Conservation (phyloP, 1,140 invertebrate species). For the Drosophila murphyi region DNA sequence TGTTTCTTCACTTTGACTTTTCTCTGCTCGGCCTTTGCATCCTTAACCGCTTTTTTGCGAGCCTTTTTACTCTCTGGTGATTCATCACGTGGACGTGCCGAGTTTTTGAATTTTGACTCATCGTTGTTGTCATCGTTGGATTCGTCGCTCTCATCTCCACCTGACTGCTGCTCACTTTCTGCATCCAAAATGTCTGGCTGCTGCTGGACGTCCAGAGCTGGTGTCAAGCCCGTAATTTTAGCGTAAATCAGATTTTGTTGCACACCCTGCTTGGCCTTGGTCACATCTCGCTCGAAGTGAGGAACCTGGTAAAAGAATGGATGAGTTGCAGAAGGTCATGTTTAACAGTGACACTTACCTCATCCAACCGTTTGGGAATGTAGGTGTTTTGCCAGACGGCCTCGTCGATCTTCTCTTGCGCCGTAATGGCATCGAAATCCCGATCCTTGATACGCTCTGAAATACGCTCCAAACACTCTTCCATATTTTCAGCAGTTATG, state of each 20-base stretch:
- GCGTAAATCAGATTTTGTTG: constrained; percentile 92
- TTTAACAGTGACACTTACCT: constrained; percentile 86
- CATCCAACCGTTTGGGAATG: constrained; percentile 97
- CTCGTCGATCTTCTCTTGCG: constrained; percentile 91
- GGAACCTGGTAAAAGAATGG: constrained; percentile 87
- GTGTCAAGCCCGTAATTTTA: constrained; percentile 93
- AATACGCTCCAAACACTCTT: constrained; percentile 90
- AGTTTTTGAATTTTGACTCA: constrained; percentile 88
- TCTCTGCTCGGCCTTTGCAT: constrained; percentile 95
- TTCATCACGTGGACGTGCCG: constrained; percentile 92
- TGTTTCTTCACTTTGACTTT: constrained; percentile 98
- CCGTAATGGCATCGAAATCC: constrained; percentile 87
- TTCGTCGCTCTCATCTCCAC: constrained; percentile 83
- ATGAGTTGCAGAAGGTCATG: too few relatives aligned
- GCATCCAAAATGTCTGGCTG: constrained; percentile 86
- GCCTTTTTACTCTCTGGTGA: constrained; percentile 93
- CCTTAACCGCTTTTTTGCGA: constrained; percentile 94
- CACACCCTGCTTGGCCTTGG: constrained; percentile 90
- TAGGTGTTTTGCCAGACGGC: constrained; percentile 97
- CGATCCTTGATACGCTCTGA: constrained; percentile 88
- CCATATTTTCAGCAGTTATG: constrained; percentile 93
- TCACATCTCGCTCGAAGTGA: constrained; percentile 95
- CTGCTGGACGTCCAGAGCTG: constrained; percentile 90
- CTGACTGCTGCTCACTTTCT: constrained; percentile 40
- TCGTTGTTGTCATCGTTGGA: constrained; percentile 85